Base-by-base conservation (phyloP, 2,113 vertebrate species). In the Prunella himalayana region DNA sequence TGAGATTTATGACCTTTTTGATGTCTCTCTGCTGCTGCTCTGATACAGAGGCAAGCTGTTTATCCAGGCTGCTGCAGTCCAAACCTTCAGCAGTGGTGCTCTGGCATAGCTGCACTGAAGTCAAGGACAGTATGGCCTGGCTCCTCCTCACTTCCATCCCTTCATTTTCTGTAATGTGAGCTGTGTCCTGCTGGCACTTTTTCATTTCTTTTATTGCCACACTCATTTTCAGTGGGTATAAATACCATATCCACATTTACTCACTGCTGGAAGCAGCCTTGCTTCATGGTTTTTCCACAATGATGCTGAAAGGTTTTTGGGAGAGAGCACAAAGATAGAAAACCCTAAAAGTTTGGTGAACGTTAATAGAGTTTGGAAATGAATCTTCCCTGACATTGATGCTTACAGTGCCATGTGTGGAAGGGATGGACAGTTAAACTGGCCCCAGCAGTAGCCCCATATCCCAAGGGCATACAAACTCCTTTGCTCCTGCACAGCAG, bases 11-110 rank as follows among this genome's bases (percentile, higher is more conserved):
- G 83, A 30, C 54, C 45, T 82, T 85, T 86, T 73, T 54, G 35
- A 70, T 83, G 63, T n/a, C 70, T 80, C 21, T 5, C 76, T 82
- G 45, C 92, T 92, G 84, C 57, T 49, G 42, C 50, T 87, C 49
- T 66, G 54, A 23, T 86, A 42, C 81, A 80, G 84, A 92, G 78
- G 51, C 63, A 72, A 93, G 82, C 64, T 95, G 59, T 86, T 92
- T 94, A 92, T 87, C 60, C 63, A 53, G 66, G 24, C 42, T 91
- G 39, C 70, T 64, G 65, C 57, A 70, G 64, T 35, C 59, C 60
- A 84, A n/a, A 81, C 30, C 60, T 86, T 64, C 72, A 79, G 73
- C 28, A 68, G 47, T 22, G 50, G 12, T 93, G 59, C 37, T 66
- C 47, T 83, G 60, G 18, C 42, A 28, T 3, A 66, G 30, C 56